Evolutionary conservation across 2,888 invertebrate genomes (phyloP).

Genomic region (Blastobasis adustella): DNA sequence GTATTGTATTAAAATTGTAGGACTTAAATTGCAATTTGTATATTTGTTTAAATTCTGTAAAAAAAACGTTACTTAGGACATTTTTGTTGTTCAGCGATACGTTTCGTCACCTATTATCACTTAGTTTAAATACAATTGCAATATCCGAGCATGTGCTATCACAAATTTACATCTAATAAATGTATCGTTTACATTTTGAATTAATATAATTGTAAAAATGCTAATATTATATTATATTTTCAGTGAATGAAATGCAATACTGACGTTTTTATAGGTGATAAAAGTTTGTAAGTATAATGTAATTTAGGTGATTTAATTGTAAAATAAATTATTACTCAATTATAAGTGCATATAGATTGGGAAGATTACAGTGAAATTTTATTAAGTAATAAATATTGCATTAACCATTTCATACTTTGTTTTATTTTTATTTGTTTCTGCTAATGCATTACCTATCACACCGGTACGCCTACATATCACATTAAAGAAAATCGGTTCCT

Average conservation of each 20-base stretch:
- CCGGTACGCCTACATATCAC: too few species aligned
- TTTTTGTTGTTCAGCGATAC: too few species aligned
- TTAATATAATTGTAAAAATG: conserved; percentile 10
- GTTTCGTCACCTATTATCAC: not conserved
- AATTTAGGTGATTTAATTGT: conserved; percentile 57
- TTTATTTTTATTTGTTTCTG: conserved; percentile 22
- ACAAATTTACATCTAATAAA: not conserved
- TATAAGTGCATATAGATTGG: conserved; percentile 68
- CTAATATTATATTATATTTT: conserved; percentile 45
- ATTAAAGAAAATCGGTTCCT: too few species aligned
- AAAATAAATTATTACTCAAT: conserved; percentile 69
- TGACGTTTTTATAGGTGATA: conserved; percentile 45
- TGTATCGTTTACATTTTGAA: not conserved
- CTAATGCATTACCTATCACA: not conserved
- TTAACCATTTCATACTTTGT: conserved; percentile 46
- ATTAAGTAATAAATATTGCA: conserved; percentile 68
- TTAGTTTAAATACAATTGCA: not conserved
- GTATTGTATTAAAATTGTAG: too few species aligned
- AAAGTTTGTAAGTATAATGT: conserved; percentile 41
- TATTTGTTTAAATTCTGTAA: not conserved
- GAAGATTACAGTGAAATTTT: conserved; percentile 70
- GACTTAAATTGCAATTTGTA: not conserved
- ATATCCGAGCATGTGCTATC: not conserved
- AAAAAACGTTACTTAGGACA: too few species aligned
- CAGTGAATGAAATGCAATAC: conserved; percentile 60